Base-by-base conservation (phyloP, 1,140 invertebrate species). In the Trachelipus rathkii region DNA sequence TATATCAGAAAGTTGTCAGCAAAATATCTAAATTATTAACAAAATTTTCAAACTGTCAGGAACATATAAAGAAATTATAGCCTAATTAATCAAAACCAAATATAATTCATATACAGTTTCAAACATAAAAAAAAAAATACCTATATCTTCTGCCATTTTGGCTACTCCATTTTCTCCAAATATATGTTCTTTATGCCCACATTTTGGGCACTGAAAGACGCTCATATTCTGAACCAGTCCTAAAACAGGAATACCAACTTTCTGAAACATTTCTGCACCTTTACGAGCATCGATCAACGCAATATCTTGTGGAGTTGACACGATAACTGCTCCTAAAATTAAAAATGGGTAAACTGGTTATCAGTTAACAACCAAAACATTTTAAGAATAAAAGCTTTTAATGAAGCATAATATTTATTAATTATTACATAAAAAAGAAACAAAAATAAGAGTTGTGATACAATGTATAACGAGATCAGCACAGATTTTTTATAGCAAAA, bases 211-310 rank as follows among this genome's bases (percentile, higher is more conserved):
- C 88, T 90, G 66, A 44, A 77, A 78, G n/a, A 78, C 72, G 74
- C 77, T 81, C 94, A 96, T 96, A 84, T 96, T 96, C 83, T 95
- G 90, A 0, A 95, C 90, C 74, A 95, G 85, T 15, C 94, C 94
- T 72, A 92, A 86, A 60, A 95, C 87, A 0, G 93, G 93, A 72
- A 95, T 88, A 73, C 91, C 87, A 5, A 95, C 79, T 60, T 81
- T 81, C 4, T 67, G 87, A 82, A 92, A 93, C 92, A 95, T 94
- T 78, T 89, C 89, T 3, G 90, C 89, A 46, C 92, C 92, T 83
- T 93, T 88, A 78, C 89, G 87, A 0, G 93, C 91, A 46, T 96
- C 93, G 82, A 93, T 89, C 7, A 95, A 81, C 0, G 94, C 91
- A 8, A 93, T 90, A 73, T 89, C 89, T 84, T 96, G 94, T 0